Percentiles rank a stretch among this genome's conserved stretches.
These are phyloP conservation scores for Morpho achilles DNA, from an alignment of 2,888 invertebrate species.

Conservation along the genomic window DNA sequence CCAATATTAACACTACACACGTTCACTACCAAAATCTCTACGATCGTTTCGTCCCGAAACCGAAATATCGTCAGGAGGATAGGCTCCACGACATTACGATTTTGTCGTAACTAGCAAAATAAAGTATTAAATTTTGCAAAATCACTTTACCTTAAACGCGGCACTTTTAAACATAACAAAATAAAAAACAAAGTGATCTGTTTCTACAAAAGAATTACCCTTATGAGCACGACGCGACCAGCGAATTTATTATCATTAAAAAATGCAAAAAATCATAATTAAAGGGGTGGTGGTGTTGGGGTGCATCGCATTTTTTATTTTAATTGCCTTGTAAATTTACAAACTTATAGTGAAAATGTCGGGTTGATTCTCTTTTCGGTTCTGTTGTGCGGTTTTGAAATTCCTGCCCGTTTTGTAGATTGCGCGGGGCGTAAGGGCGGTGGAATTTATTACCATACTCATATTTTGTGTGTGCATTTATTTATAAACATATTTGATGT, in stretches of 20 bases:
- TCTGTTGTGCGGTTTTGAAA: constrained; percentile 39
- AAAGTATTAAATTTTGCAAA: too few species aligned
- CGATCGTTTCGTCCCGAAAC: too few species aligned
- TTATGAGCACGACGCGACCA: constrained; percentile 44
- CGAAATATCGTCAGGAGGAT: too few species aligned
- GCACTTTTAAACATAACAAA: constrained; percentile 9
- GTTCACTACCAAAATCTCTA: too few species aligned
- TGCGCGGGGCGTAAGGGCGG: too few species aligned
- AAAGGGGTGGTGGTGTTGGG: constrained; percentile 64
- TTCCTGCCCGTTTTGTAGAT: constrained; percentile 3
- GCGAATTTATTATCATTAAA: constrained; percentile 75
- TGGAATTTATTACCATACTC: too few species aligned
- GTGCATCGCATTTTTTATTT: constrained; percentile 74
- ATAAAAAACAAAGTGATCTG: constrained; percentile 30
- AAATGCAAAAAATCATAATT: constrained; percentile 72
- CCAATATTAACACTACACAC: too few species aligned
- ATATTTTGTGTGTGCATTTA: too few species aligned
- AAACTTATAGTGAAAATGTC: constrained; percentile 68
- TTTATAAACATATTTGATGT: too few species aligned
- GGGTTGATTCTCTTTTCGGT: constrained; percentile 44
- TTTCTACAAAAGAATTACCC: constrained; percentile 38
- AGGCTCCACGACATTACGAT: too few species aligned
- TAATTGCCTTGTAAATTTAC: constrained; percentile 76
- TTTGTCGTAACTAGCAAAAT: too few species aligned
- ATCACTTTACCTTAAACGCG: background rate